These are phyloP conservation scores for Idaea straminata DNA, from an alignment of 2,888 invertebrate genomes.

Conservation along the genomic window DNA sequence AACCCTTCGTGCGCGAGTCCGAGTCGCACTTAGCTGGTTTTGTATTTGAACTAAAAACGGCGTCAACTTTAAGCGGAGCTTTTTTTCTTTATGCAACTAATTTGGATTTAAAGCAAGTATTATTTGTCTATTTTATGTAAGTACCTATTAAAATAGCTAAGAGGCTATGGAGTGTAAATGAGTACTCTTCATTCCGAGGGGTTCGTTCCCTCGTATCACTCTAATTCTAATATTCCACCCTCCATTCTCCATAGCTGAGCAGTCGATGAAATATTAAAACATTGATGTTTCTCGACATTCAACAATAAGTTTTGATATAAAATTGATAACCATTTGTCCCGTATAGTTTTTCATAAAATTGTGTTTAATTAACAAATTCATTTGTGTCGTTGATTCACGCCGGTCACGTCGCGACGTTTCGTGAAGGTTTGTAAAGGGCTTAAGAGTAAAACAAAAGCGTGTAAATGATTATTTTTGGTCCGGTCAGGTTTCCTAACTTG, in stretches of 20 bases:
- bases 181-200: background rate
- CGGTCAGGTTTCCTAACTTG: background rate
- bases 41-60: too few species aligned
- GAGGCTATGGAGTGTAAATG: background rate
- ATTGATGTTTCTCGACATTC: background rate
- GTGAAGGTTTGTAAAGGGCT: background rate
- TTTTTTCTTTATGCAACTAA: too few species aligned
- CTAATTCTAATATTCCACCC: background rate
- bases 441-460: background rate
- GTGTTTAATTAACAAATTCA: too few species aligned
- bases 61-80: too few species aligned
- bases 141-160: background rate
- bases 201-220: background rate
- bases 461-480: background rate
- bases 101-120: background rate
- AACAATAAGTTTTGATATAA: background rate
- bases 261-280: constrained; percentile 4
- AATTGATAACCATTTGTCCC: background rate
- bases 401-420: background rate
- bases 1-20: too few species aligned
- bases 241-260: background rate
- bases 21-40: too few species aligned
- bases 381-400: background rate
- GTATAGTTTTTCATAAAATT: too few species aligned
- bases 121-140: background rate